Percentiles rank a stretch among this genome's conserved stretches.
phyloP scores from a whole-genome alignment of 2,113 vertebrate species.

The Odocoileus virginianus region DNA sequence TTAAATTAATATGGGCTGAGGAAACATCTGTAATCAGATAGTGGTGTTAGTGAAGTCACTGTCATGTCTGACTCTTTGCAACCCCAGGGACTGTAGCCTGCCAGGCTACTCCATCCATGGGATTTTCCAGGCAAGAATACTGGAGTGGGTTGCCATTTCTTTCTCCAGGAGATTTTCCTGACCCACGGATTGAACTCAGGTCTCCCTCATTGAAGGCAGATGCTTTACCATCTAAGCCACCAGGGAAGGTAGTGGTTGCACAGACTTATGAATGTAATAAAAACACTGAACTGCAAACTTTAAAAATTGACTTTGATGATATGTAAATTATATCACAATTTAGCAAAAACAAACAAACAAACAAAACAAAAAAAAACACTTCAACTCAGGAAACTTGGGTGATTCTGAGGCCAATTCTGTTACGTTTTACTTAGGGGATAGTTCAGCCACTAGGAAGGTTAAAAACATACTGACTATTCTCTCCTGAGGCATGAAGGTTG shows the following conservation, averaged over 20 bases:
- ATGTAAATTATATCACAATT: not conserved
- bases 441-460: not conserved
- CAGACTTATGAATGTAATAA: not conserved
- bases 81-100: not conserved
- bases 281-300: not conserved
- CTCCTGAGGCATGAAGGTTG: not conserved
- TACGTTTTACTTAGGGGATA: not conserved
- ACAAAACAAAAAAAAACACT: not conserved
- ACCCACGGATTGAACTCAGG: not conserved
- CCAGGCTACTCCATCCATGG: accelerated
- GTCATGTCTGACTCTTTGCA: not conserved
- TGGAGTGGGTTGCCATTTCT: not conserved
- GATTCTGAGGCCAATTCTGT: too few relatives aligned
- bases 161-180: not conserved
- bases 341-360: not conserved
- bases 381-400: not conserved
- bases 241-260: not conserved
- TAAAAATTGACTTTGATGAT: not conserved
- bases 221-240: accelerated
- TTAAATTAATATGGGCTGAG: not conserved
- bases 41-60: not conserved
- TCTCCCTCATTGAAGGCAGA: not conserved
- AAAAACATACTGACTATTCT: not conserved
- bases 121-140: not conserved
- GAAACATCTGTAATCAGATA: not conserved